These are phyloP conservation scores for Pelodiscus sinensis DNA, from an alignment of 2,113 vertebrate species.

Conservation along the genomic window DNA sequence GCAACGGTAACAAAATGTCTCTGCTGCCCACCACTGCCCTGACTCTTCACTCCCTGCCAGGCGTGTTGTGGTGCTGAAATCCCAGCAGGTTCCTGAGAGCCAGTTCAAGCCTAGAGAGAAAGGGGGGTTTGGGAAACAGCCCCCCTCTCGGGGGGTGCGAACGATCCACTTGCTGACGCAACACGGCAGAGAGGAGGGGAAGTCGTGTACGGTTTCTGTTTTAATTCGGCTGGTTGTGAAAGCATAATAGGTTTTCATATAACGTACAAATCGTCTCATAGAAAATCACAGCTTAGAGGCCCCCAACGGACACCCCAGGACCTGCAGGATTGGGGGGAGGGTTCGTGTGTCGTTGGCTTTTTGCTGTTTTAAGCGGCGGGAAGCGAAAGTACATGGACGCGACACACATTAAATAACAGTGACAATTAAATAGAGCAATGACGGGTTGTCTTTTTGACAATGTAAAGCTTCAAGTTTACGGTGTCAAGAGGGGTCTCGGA, in stretches of 20 bases:
- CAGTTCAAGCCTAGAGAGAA: neutral
- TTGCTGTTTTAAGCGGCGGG: neutral
- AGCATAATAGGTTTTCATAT: neutral
- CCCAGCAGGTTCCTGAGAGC: neutral
- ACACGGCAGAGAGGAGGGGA: fast-evolving
- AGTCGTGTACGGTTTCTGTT: neutral
- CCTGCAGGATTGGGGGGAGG: neutral
- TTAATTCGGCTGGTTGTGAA: neutral
- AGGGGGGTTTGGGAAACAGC: neutral
- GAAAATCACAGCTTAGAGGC: neutral
- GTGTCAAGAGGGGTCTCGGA: neutral
- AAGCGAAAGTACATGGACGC: fast-evolving
- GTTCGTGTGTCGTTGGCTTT: neutral
- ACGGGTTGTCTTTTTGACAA: neutral
- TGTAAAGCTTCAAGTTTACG: constrained; percentile 69
- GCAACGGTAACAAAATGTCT: too few species aligned
- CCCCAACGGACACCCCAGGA: neutral
- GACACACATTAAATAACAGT: neutral
- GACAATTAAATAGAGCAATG: constrained; percentile 42
- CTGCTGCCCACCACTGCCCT: too few species aligned
- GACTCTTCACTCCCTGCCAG: neutral
- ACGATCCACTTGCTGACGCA: neutral
- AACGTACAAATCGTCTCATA: fast-evolving
- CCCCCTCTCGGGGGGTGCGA: neutral
- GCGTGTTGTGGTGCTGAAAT: neutral